Evolutionary conservation across 2,888 invertebrate genomes (phyloP), one percentile per base, ranked within the genome.

Genomic region (Aporophyla lueneburgensis): DNA sequence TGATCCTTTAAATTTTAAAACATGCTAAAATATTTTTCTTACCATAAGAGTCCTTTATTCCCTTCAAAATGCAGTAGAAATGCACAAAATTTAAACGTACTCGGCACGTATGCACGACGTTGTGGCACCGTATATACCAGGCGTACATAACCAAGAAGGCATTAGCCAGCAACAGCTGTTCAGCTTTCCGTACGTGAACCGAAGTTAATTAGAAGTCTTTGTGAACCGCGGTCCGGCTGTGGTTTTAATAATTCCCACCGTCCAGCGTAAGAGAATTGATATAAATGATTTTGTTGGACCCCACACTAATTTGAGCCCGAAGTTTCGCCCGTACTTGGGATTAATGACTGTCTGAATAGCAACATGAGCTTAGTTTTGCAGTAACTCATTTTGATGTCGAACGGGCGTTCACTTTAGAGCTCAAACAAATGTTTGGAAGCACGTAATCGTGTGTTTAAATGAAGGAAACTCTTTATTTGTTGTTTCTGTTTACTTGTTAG

Each of bases 181-280:
- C 86, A 89, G 88, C 86, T 89, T 88, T 89, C 88, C 71, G 82
- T 84, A 90, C 91, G 91, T 90, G 91, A 90, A 87, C 91, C 91
- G 86, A 91, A 95, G 93, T 95, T 95, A 96, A 96, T 96, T 95
- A 95, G 94, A 93, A 93, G 91, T 92, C 90, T 90, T 92, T 84
- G 87, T 87, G 77, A 86, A 84, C 87, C 84, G 85, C 89, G 91
- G 93, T 92, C 90, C 90, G 91, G 86, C 89, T 93, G 95, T 88
- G 95, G 95, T 94, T 95, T 94, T 94, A 94, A 95, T 95, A 94
- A 94, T 94, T 92, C 91, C 91, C 85, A 90, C 90, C 91, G 93
- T 92, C 93, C 91, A 88, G 89, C 87, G 89, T 89, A 88, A 89
- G 86, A 84, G 91, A 92, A 94, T 94, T 94, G 93, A 95, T 94